Percentiles rank a stretch among this genome's conserved stretches.
phyloP scores from a whole-genome alignment of 2,113 vertebrate genomes.

The Cavia aperea region DNA sequence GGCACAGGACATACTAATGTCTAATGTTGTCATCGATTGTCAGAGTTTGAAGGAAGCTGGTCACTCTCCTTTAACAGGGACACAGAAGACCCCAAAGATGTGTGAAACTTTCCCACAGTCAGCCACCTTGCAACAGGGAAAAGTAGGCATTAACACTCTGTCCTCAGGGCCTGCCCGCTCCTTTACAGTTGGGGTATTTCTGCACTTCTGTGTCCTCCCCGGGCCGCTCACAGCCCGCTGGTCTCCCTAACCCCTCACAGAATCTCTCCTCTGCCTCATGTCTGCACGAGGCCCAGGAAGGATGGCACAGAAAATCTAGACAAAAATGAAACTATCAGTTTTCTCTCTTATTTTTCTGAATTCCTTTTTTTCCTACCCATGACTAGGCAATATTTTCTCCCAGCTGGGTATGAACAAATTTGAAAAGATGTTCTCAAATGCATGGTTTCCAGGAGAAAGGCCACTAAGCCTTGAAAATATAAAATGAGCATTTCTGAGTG shows the following conservation, averaged over 20 bases:
- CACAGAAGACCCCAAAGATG: neutral
- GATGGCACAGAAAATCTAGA: constrained; percentile 26
- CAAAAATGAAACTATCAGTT: constrained; percentile 29
- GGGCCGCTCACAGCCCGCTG: neutral
- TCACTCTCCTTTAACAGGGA: neutral
- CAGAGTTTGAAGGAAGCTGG: neutral
- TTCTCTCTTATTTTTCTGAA: constrained; percentile 59
- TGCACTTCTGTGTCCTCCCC: fast-evolving
- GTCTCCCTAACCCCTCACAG: neutral
- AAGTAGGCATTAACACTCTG: fast-evolving
- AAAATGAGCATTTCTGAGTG: constrained; percentile 61
- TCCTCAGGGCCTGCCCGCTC: fast-evolving
- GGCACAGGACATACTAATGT: neutral
- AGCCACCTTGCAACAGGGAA: fast-evolving
- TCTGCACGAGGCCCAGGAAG: neutral
- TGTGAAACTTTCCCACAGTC: neutral
- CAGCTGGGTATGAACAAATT: constrained; percentile 66
- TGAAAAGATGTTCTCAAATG: constrained; percentile 60
- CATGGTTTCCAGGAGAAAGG: constrained; percentile 55
- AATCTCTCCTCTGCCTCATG: neutral
- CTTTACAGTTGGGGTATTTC: neutral
- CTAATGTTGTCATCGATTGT: neutral
- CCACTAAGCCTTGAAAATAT: constrained; percentile 56
- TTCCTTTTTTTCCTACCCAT: constrained; percentile 62
- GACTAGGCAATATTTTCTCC: constrained; percentile 65